A percentile compares a stretch with the other conserved stretches of the same genome.
Evolutionary conservation across 2,888 invertebrate species (phyloP).

Genomic region (Scaeva pyrastri): DNA sequence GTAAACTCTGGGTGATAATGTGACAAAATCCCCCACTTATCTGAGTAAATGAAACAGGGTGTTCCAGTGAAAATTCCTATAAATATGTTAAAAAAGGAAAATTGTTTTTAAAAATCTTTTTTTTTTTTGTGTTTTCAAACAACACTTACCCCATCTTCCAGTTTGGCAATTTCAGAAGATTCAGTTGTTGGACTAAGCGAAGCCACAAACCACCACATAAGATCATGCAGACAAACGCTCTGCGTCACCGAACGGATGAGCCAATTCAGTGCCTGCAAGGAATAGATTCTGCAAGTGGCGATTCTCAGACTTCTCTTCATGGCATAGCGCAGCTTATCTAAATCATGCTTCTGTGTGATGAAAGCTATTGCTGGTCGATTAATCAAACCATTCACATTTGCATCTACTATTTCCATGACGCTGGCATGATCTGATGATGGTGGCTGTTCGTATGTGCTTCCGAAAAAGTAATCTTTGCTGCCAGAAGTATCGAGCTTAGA

Average conservation of each 20-base stretch:
- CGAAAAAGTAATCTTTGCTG: constrained; percentile 54
- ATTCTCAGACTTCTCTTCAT: constrained; percentile 94
- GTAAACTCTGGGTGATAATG: constrained; percentile 90
- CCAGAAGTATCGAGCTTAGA: constrained; percentile 55
- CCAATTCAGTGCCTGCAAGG: constrained; percentile 98
- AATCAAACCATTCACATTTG: constrained; percentile 79
- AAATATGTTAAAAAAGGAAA: constrained; percentile 25
- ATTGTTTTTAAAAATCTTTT: background rate
- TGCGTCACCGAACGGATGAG: constrained; percentile 95
- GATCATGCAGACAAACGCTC: constrained; percentile 95
- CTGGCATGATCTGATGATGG: constrained; percentile 60
- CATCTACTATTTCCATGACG: constrained; percentile 76
- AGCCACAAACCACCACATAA: constrained; percentile 98
- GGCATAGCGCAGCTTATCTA: constrained; percentile 92
- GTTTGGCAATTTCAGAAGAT: constrained; percentile 84
- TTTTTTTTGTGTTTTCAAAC: constrained; percentile 62
- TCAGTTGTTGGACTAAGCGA: constrained; percentile 88
- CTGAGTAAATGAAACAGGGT: constrained; percentile 91
- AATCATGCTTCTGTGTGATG: constrained; percentile 92
- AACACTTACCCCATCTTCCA: constrained; percentile 80
- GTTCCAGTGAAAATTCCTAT: constrained; percentile 86
- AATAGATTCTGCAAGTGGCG: constrained; percentile 92
- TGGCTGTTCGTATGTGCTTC: constrained; percentile 50
- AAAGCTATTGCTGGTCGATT: constrained; percentile 93
- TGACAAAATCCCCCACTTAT: constrained; percentile 89